Evolutionary conservation across 2,797 vertebrate species (phyloP).

Genomic region (Alauda arvensis): DNA sequence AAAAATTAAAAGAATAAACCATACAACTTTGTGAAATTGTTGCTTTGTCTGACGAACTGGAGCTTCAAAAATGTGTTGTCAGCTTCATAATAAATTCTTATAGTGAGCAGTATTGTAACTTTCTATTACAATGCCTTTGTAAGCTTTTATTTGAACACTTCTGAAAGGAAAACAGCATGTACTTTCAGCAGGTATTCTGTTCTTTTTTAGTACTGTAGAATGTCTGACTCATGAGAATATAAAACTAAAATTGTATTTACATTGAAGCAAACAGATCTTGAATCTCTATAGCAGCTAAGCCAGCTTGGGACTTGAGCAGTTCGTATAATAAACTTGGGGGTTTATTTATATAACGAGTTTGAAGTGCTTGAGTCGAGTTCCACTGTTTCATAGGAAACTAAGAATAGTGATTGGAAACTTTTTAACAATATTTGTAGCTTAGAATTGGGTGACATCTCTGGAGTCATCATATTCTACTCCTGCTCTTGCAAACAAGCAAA

Average conservation of each 20-base stretch:
- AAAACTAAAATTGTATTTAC: neutral
- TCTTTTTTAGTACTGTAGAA: neutral
- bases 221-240: neutral
- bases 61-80: slow-evolving; percentile 5
- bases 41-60: neutral
- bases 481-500: neutral
- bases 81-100: slow-evolving; percentile 19
- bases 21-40: neutral
- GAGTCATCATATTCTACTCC: neutral
- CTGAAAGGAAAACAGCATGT: neutral
- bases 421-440: neutral
- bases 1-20: neutral
- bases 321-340: neutral
- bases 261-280: neutral
- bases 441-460: neutral
- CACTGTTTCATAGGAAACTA: neutral
- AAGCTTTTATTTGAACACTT: neutral
- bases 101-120: neutral
- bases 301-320: neutral
- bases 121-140: neutral
- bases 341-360: neutral
- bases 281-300: neutral
- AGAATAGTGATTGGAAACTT: neutral
- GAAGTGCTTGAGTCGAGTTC: neutral
- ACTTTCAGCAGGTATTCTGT: neutral